Evolutionary conservation across 2,797 vertebrate species (phyloP).

Genomic region (Merluccius polli): DNA sequence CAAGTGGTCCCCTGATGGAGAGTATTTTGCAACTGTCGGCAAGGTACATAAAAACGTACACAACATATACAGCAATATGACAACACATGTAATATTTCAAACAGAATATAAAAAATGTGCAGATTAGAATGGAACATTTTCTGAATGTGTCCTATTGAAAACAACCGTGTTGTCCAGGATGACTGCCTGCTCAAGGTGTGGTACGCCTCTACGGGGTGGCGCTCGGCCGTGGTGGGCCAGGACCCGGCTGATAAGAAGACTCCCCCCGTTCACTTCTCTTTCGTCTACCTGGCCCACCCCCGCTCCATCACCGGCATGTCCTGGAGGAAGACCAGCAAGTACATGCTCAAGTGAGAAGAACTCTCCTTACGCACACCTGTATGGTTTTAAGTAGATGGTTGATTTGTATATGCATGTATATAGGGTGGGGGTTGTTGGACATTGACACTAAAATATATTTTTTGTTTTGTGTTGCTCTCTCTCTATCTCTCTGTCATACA

Average conservation of each 20-base stretch:
- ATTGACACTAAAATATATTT: too few species aligned
- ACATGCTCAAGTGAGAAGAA: constrained; percentile 91
- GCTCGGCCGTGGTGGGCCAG: constrained; percentile 87
- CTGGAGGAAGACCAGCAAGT: constrained; percentile 98
- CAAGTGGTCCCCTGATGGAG: constrained; percentile 97
- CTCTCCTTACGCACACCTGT: constrained; percentile 25
- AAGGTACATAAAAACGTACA: constrained; percentile 74
- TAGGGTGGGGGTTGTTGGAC: too few species aligned
- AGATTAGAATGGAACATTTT: neutral
- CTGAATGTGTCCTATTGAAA: neutral
- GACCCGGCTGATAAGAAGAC: constrained; percentile 81
- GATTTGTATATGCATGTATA: too few species aligned
- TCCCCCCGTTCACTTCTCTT: constrained; percentile 82
- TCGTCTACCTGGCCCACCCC: constrained; percentile 96
- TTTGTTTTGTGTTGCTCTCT: too few species aligned
- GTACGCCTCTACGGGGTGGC: constrained; percentile 94
- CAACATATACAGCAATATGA: neutral
- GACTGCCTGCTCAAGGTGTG: constrained; percentile 97
- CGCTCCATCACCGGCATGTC: constrained; percentile 93
- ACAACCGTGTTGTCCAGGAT: constrained; percentile 70
- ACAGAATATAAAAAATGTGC: neutral
- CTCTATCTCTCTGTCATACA: too few species aligned
- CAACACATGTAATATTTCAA: neutral
- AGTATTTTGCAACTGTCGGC: constrained; percentile 95
- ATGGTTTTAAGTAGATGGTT: too few species aligned